Percentiles rank a stretch among this genome's conserved stretches.
Evolutionary conservation across 2,888 invertebrate species (phyloP).

Genomic region (Mellilla xanthometata): DNA sequence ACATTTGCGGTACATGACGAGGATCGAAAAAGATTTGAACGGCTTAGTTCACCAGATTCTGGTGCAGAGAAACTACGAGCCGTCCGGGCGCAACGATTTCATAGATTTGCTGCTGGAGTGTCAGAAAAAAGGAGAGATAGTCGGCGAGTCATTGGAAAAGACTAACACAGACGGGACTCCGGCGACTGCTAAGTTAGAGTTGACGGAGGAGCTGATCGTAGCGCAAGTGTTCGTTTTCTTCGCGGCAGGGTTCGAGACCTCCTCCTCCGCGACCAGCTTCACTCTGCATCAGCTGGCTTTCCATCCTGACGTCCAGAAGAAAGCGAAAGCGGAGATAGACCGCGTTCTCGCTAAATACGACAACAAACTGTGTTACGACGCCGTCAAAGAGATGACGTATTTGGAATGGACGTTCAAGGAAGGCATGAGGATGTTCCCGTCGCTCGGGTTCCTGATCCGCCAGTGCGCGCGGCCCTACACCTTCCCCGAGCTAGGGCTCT

Average conservation of each 20-base stretch:
- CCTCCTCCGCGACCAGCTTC: slow-evolving; percentile 56
- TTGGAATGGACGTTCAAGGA: slow-evolving; percentile 55
- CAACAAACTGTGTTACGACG: slow-evolving; percentile 51
- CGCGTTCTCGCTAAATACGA: slow-evolving; percentile 42
- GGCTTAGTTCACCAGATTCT: slow-evolving; percentile 50
- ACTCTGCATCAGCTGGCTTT: slow-evolving; percentile 58
- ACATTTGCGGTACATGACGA: slow-evolving; percentile 38
- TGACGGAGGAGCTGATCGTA: slow-evolving; percentile 49
- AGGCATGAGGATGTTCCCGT: slow-evolving; percentile 58
- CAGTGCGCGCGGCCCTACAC: slow-evolving; percentile 47
- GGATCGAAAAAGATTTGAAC: slow-evolving; percentile 45
- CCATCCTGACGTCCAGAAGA: slow-evolving; percentile 46
- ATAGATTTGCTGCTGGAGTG: slow-evolving; percentile 55
- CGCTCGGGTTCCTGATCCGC: slow-evolving; percentile 53
- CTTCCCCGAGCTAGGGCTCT: slow-evolving; percentile 46
- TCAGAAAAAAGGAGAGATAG: slow-evolving; percentile 46
- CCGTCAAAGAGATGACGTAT: slow-evolving; percentile 54
- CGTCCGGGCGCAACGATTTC: slow-evolving; percentile 53
- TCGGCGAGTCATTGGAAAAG: slow-evolving; percentile 50
- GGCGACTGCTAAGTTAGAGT: slow-evolving; percentile 36
- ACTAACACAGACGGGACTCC: slow-evolving; percentile 46
- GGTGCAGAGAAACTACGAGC: slow-evolving; percentile 48
- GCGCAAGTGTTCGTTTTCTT: slow-evolving; percentile 61
- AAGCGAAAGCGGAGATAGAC: slow-evolving; percentile 53
- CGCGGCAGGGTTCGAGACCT: slow-evolving; percentile 60